Percentiles rank a stretch among this genome's conserved stretches.
phyloP scores from a whole-genome alignment of 1,140 invertebrate species.

The Lucilia cuprina region DNA sequence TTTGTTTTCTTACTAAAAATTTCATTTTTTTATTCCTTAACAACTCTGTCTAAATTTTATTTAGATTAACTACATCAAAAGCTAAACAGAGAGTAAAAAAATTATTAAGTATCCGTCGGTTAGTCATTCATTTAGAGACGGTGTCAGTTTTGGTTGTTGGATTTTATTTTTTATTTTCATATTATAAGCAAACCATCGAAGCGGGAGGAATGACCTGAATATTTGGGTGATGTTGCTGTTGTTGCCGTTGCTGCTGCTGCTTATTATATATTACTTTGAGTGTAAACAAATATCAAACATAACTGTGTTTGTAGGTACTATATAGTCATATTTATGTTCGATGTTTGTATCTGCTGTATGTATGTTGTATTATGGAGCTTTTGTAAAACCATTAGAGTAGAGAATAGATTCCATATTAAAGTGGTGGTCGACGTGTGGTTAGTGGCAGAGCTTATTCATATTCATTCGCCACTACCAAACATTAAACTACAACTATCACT shows the following conservation, averaged over 20 bases:
- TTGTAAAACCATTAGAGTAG: background rate
- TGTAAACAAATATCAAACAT: background rate
- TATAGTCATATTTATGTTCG: too few relatives aligned
- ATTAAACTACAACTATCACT: too few relatives aligned
- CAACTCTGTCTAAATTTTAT: background rate
- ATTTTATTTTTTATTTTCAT: background rate
- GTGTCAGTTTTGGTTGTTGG: conserved; percentile 7
- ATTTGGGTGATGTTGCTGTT: conserved; percentile 19
- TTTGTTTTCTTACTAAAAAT: too few relatives aligned
- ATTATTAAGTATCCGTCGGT: conserved; percentile 25
- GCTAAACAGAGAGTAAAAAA: background rate
- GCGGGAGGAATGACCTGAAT: conserved; percentile 34
- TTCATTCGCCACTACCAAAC: too few relatives aligned
- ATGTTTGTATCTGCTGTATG: too few relatives aligned
- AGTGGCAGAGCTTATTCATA: too few relatives aligned
- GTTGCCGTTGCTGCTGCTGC: background rate
- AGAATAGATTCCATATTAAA: background rate
- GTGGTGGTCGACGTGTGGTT: background rate
- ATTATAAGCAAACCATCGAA: conserved; percentile 10
- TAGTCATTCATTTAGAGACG: conserved; percentile 20
- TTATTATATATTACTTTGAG: background rate
- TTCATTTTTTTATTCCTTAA: background rate
- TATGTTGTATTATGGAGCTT: too few relatives aligned
- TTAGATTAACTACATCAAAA: background rate
- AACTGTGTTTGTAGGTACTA: background rate